Evolutionary conservation across 2,888 invertebrate species (phyloP).

Genomic region (Osmoderma eremita): DNA sequence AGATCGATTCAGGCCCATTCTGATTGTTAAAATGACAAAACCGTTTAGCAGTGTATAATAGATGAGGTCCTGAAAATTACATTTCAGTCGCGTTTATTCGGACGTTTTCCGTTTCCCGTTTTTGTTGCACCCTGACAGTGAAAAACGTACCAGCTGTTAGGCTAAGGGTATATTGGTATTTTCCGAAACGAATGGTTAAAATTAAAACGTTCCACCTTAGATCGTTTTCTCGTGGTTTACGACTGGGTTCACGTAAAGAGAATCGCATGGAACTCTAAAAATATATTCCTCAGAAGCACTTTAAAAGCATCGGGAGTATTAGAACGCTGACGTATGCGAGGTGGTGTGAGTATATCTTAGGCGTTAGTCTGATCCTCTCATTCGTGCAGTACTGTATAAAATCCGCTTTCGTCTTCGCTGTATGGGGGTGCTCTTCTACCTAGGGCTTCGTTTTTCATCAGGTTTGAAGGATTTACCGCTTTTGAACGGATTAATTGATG

Average conservation of each 20-base stretch:
- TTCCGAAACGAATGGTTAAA: slow-evolving; percentile 31
- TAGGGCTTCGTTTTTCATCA: slow-evolving; percentile 3
- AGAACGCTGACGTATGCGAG: slow-evolving; percentile 29
- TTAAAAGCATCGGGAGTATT: slow-evolving; percentile 36
- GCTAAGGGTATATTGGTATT: slow-evolving; percentile 29
- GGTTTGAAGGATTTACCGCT: background rate
- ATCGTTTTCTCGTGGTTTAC: slow-evolving; percentile 35
- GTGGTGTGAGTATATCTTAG: background rate
- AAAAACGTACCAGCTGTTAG: slow-evolving; percentile 22
- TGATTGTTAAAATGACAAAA: too few relatives aligned
- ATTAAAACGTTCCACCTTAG: slow-evolving; percentile 35
- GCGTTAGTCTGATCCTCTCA: slow-evolving; percentile 11
- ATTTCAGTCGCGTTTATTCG: slow-evolving; percentile 22
- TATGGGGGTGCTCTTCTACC: background rate
- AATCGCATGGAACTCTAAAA: slow-evolving; percentile 35
- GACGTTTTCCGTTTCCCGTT: slow-evolving; percentile 1
- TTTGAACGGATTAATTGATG: slow-evolving; percentile 23
- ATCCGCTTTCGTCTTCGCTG: slow-evolving; percentile 20
- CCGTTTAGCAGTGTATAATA: slow-evolving; percentile 3
- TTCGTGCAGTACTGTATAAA: slow-evolving; percentile 26
- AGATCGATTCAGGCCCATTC: too few relatives aligned
- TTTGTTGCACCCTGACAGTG: slow-evolving; percentile 25
- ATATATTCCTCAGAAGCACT: slow-evolving; percentile 29
- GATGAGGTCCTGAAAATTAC: slow-evolving; percentile 18
- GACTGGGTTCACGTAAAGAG: slow-evolving; percentile 23